phyloP scores from a whole-genome alignment of 2,797 vertebrate genomes.

The Sebastes taczanowskii region DNA sequence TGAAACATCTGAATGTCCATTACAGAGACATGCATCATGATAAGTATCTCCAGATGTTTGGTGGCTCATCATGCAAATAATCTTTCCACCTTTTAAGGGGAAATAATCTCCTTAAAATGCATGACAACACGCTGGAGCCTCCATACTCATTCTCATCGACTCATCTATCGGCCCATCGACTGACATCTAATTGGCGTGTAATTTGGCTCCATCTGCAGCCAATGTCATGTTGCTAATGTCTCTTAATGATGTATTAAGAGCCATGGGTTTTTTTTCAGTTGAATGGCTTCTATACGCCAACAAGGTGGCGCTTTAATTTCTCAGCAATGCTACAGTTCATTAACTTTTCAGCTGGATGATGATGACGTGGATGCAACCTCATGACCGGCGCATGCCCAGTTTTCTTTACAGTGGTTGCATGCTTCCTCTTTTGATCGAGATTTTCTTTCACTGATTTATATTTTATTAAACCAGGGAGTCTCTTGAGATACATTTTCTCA shows the following conservation, averaged over 20 bases:
- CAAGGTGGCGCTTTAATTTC: slow-evolving; percentile 40
- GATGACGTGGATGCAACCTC: slow-evolving; percentile 1
- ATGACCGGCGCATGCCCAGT: background rate
- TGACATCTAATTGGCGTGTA: slow-evolving; percentile 61
- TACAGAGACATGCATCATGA: slow-evolving; percentile 43
- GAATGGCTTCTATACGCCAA: slow-evolving; percentile 34
- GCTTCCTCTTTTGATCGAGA: background rate
- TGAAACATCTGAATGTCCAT: slow-evolving; percentile 34
- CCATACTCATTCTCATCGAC: slow-evolving; percentile 21
- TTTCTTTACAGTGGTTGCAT: background rate
- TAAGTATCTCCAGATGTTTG: slow-evolving; percentile 51
- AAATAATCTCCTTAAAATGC: slow-evolving; percentile 51
- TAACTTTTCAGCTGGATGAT: slow-evolving; percentile 32
- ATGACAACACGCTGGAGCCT: slow-evolving; percentile 1
- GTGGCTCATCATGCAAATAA: slow-evolving; percentile 27
- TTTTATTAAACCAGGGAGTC: background rate
- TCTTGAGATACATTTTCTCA: background rate
- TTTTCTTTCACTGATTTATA: background rate
- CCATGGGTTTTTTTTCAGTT: slow-evolving; percentile 2
- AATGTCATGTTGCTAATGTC: slow-evolving; percentile 66
- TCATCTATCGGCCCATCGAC: slow-evolving; percentile 33
- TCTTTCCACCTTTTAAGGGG: slow-evolving; percentile 44
- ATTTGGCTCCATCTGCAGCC: slow-evolving; percentile 70
- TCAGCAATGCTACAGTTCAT: slow-evolving; percentile 22
- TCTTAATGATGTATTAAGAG: slow-evolving; percentile 67